Base-by-base conservation (phyloP, 2,113 vertebrate genomes). In the Stegastes partitus region DNA sequence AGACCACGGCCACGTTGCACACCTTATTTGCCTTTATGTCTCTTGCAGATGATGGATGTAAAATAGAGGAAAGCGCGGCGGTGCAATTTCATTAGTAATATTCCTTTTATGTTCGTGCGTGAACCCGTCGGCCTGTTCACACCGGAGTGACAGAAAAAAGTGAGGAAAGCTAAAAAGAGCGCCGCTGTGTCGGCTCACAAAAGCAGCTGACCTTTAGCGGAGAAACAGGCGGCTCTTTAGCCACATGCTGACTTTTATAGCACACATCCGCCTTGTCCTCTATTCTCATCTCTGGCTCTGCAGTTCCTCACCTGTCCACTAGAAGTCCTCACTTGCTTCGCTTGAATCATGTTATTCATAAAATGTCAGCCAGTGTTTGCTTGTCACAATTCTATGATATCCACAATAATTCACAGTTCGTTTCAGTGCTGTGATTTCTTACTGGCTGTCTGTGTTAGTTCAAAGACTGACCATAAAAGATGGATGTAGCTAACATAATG, bases 71-170 rank as follows among this genome's bases (percentile, higher is more conserved):
- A 39, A 61, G 21, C 34, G 31, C n/a, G 39, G 16, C 71, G 39
- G 28, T 61, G 18, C 2, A 74, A 6, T 67, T 47, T 2, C 31
- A 61, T 55, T 45, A 8, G 11, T 42, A 14, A 39, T 63, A 47
- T 56, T 51, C 11, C 2, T 45, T 62, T 25, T 74, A 37, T 55
- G 26, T 44, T 63, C 66, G 14, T 68, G 71, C n/a, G 68, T 53
- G 42, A 67, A 44, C 9, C 23, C 37, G 34, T 51, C 62, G 61
- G 47, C 51, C 39, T 57, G 18, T 51, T 63, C 3, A 28, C 5
- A 2, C 14, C 53, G 55, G 26, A 70, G 58, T 53, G 39, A 42
- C 39, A 42, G 37, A 39, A 12, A n/a, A 3, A 42, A 12, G 39
- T 10, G 39, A 42, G 39, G 14, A 15, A 42, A 42, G 39, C 39